Base-by-base conservation (phyloP, 2,113 vertebrate genomes). In the Perca flavescens region DNA sequence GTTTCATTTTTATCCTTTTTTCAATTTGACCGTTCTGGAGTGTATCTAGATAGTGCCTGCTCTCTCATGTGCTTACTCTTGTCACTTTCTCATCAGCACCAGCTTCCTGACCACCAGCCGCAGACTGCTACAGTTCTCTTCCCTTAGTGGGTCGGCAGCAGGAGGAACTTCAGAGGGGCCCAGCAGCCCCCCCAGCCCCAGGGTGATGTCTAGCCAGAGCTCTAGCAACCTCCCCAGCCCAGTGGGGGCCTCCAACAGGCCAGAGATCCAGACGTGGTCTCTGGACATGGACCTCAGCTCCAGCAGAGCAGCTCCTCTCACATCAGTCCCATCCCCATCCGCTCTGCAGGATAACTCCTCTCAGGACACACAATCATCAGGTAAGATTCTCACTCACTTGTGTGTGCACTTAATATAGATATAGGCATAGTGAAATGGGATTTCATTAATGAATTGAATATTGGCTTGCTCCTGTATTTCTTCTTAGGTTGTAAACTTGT, bases 301-400 rank as follows among this genome's bases (percentile, higher is more conserved):
- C 19, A 88, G 71, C 62, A 86, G 76, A 72, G 74, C 83, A 68
- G 83, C 65, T 56, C 62, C 69, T 17, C 64, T 82, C 52, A 56
- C 31, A 14, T 92, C 88, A 21, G 76, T 69, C 64, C 89, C 90
- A 8, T 93, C 94, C 43, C 94, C 95, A 63, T 87, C 92, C 19
- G 75, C 91, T 86, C 71, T 95, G 56, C 92, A 92, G 86, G 95
- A 95, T 79, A 89, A 82, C 62, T 93, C 90, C 10, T 95, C 96
- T 91, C 95, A 94, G 92, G 95, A 95, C 87, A 95, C 95, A 10
- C 92, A 94, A 72, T 96, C 95, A 76, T 96, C 95, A 93, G 92
- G 96, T 96, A 47, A 74, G 58, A 43, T 36, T 64, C n/a, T 56
- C 14, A 3, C 21, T 49, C 16, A 47, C 0, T 61, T 54, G 3